Evolutionary conservation across 2,797 vertebrate genomes (phyloP).

Genomic region (Syngnathus acus): DNA sequence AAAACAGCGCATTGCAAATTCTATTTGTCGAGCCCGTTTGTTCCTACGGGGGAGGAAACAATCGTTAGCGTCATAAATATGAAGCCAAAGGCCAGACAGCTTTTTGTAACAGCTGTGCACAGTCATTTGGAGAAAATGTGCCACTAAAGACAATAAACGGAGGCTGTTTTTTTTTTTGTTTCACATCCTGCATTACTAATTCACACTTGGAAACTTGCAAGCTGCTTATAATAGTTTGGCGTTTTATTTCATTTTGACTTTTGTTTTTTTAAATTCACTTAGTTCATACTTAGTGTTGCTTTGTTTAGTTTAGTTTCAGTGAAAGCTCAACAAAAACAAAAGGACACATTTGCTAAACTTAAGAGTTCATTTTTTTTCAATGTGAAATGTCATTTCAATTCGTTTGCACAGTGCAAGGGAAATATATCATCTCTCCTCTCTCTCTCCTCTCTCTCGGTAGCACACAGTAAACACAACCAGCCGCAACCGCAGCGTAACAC

Average conservation of each 20-base stretch:
- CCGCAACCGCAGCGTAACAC: slow-evolving; percentile 66
- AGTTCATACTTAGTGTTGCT: too few relatives aligned
- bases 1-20: background rate
- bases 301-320: too few relatives aligned
- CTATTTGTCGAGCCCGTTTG: background rate
- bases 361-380: too few relatives aligned
- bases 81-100: background rate
- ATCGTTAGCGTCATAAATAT: background rate
- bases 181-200: background rate
- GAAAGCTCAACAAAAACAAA: too few relatives aligned
- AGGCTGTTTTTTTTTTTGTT: too few relatives aligned
- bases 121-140: slow-evolving; percentile 5
- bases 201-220: background rate
- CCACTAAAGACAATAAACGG: background rate
- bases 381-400: too few relatives aligned
- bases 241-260: too few relatives aligned
- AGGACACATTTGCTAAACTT: too few relatives aligned
- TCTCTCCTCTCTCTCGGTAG: slow-evolving; percentile 33
- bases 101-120: slow-evolving; percentile 4
- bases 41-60: background rate
- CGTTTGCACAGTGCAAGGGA: background rate
- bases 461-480: slow-evolving; percentile 52
- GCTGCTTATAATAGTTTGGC: slow-evolving; percentile 4
- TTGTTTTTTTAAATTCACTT: too few relatives aligned
- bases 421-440: slow-evolving; percentile 20